These are phyloP conservation scores for Arenicola marina DNA, from an alignment of 2,888 invertebrate genomes.

Conservation along the genomic window DNA sequence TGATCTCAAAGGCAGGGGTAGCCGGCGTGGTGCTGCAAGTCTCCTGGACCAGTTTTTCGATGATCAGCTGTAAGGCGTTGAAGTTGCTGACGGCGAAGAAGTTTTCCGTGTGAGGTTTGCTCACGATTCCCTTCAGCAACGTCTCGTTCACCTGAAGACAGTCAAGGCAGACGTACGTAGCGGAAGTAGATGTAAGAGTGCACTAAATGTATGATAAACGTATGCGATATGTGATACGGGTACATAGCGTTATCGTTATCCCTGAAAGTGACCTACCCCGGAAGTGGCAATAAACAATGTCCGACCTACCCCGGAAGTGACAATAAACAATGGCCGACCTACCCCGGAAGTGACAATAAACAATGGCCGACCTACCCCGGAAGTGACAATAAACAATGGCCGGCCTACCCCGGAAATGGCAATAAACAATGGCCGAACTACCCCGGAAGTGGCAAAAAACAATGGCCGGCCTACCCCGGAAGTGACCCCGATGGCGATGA, in stretches of 20 bases:
- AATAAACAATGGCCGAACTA: too few species aligned
- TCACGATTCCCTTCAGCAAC: background rate
- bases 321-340: too few species aligned
- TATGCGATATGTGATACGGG: too few species aligned
- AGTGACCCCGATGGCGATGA: slow-evolving; percentile 26
- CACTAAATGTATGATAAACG: too few species aligned
- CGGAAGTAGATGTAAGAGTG: too few species aligned
- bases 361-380: too few species aligned
- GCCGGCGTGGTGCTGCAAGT: slow-evolving; percentile 4
- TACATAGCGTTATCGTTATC: too few species aligned
- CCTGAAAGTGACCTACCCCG: too few species aligned
- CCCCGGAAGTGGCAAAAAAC: background rate
- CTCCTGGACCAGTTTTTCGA: slow-evolving; percentile 11
- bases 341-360: too few species aligned
- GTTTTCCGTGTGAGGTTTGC: background rate
- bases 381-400: too few species aligned
- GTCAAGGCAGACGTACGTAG: background rate
- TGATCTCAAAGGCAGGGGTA: background rate
- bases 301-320: rapidly evolving
- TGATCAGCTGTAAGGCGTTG: slow-evolving; percentile 7
- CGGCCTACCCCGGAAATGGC: too few species aligned
- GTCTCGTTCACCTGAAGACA: slow-evolving; percentile 8
- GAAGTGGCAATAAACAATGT: too few species aligned
- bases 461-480: background rate
- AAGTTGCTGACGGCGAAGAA: slow-evolving; percentile 6